phyloP scores from a whole-genome alignment of 2,888 invertebrate genomes.

The Drosophila rubida region DNA sequence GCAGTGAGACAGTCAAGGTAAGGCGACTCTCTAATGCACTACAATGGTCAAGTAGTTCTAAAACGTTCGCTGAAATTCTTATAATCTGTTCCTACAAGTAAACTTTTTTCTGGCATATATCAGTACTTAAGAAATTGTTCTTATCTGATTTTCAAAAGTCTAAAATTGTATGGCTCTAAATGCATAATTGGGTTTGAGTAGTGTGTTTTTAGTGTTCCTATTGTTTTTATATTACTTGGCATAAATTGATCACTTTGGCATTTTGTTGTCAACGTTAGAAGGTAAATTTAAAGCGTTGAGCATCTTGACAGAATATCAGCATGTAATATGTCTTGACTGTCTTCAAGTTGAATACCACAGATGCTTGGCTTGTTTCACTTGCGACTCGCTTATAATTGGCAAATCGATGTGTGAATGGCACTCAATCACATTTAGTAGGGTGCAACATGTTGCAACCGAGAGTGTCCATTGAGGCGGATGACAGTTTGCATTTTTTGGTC shows the following conservation, averaged over 20 bases:
- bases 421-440: slow-evolving; percentile 15
- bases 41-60: not conserved
- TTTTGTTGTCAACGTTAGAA: not conserved
- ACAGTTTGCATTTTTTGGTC: slow-evolving; percentile 52
- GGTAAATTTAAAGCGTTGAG: not conserved
- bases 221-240: not conserved
- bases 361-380: not conserved
- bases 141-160: no score
- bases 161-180: no score
- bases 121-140: no score
- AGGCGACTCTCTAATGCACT: slow-evolving; percentile 31
- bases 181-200: no score
- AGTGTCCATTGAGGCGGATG: slow-evolving; percentile 59
- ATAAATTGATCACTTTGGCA: not conserved
- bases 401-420: slow-evolving; percentile 3
- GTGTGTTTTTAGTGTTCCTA: no score
- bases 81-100: no score
- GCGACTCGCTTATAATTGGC: not conserved
- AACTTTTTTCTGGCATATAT: no score
- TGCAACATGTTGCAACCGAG: slow-evolving; percentile 9
- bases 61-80: no score
- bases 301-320: not conserved
- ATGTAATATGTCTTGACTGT: not conserved
- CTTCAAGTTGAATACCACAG: not conserved
- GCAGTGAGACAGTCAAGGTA: not conserved